Percentiles rank a stretch among this genome's conserved stretches.
Evolutionary conservation across 2,888 invertebrate genomes (phyloP).

Genomic region (Trisateles emortualis): DNA sequence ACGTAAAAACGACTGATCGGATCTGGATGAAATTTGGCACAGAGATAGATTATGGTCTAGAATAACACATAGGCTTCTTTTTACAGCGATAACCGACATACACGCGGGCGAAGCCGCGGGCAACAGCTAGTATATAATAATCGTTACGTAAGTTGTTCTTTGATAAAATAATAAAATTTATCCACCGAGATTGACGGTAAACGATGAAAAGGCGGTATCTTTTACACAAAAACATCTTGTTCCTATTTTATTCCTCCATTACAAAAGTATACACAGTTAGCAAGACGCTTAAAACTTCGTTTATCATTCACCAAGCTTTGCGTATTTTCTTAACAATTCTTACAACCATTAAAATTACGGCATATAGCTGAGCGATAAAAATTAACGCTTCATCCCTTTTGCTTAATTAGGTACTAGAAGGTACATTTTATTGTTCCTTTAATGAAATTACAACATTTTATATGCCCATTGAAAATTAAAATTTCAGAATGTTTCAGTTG

Average conservation of each 20-base stretch:
- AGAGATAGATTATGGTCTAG: too few relatives aligned
- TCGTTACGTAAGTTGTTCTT: too few relatives aligned
- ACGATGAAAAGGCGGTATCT: not conserved
- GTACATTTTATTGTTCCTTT: conserved; percentile 21
- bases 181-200: too few relatives aligned
- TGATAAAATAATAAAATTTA: too few relatives aligned
- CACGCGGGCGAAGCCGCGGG: too few relatives aligned
- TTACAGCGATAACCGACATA: too few relatives aligned
- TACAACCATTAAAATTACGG: conserved; percentile 12
- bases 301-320: conserved; percentile 2
- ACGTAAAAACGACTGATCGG: too few relatives aligned
- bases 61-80: too few relatives aligned
- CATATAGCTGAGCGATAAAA: conserved; percentile 19
- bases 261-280: conserved; percentile 6
- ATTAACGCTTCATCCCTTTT: conserved; percentile 31
- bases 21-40: too few relatives aligned
- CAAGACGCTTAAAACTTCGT: conserved; percentile 9
- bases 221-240: conserved; percentile 2
- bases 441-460: conserved; percentile 19
- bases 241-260: conserved; percentile 6
- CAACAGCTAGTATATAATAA: too few relatives aligned
- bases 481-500: not conserved
- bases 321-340: conserved; percentile 6
- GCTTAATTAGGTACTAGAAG: conserved; percentile 17
- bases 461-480: not conserved